phyloP scores from a whole-genome alignment of 2,888 invertebrate genomes.

The Amblyteles armatorius region DNA sequence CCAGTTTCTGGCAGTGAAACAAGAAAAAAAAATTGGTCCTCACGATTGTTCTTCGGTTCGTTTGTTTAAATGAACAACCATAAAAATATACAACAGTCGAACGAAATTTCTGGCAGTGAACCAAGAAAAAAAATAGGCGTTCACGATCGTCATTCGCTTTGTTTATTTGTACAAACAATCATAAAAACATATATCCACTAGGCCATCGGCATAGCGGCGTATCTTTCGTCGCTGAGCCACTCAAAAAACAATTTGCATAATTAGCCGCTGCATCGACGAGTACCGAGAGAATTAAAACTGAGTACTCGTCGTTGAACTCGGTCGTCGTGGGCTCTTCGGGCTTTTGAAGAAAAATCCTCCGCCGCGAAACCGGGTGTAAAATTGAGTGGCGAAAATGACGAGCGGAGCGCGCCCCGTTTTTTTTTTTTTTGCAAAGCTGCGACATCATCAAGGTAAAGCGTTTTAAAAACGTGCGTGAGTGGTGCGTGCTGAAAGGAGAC shows the following conservation, averaged over 20 bases:
- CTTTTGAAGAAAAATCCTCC: slow-evolving; percentile 18
- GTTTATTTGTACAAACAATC: too few relatives aligned
- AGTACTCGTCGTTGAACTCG: background rate
- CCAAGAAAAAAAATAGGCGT: too few relatives aligned
- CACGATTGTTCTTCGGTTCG: too few relatives aligned
- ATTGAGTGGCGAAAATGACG: slow-evolving; percentile 46
- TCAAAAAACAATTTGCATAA: background rate
- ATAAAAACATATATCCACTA: too few relatives aligned
- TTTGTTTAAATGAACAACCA: too few relatives aligned
- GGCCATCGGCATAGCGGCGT: too few relatives aligned
- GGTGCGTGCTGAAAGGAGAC: slow-evolving; percentile 42
- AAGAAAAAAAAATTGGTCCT: too few relatives aligned
- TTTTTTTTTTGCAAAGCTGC: slow-evolving; percentile 34
- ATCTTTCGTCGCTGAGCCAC: too few relatives aligned
- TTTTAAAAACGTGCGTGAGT: slow-evolving; percentile 64
- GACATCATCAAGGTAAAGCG: slow-evolving; percentile 52
- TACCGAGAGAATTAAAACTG: background rate
- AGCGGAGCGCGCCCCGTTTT: slow-evolving; percentile 20
- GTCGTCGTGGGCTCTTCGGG: background rate
- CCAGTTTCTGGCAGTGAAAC: too few relatives aligned
- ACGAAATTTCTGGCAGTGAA: too few relatives aligned
- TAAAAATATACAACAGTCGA: too few relatives aligned
- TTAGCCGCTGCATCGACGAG: background rate
- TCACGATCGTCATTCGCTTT: too few relatives aligned
- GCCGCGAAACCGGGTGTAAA: slow-evolving; percentile 29